Conservation (phyloP, 2,113 vertebrate species). For the Caranx melampygus region DNA sequence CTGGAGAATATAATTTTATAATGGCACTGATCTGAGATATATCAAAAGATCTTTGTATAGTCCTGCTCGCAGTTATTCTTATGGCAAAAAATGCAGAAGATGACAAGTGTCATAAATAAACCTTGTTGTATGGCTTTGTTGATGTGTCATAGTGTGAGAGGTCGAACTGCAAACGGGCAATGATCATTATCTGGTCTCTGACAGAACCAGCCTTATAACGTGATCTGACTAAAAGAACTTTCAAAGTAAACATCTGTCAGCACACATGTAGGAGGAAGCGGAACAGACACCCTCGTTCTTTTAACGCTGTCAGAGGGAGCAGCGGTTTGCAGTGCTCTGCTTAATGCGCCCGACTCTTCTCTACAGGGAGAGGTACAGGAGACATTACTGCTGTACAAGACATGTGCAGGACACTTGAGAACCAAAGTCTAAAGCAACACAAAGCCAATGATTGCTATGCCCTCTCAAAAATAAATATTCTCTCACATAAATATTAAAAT, state of each 20-base stretch:
- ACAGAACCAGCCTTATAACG: conserved; percentile 23
- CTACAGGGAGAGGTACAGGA: background rate
- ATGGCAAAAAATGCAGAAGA: conserved; percentile 23
- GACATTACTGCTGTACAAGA: background rate
- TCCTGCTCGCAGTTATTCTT: background rate
- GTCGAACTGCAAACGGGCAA: background rate
- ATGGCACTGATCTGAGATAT: conserved; percentile 32
- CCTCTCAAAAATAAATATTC: conserved; percentile 43
- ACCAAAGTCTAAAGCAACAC: conserved; percentile 27
- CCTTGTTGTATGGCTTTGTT: conserved; percentile 33
- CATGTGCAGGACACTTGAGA: conserved; percentile 43
- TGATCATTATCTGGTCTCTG: background rate
- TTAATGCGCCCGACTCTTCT: background rate
- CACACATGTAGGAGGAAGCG: conserved; percentile 19
- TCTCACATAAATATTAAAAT: conserved; percentile 28
- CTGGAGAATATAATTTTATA: background rate
- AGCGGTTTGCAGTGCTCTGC: conserved; percentile 25
- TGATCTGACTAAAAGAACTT: background rate
- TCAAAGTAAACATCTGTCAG: conserved; percentile 53
- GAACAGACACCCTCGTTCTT: background rate
- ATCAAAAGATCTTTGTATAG: background rate
- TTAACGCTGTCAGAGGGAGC: conserved; percentile 12
- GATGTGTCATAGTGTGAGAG: background rate
- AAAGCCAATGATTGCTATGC: conserved; percentile 21
- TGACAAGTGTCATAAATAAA: background rate